Evolutionary conservation across 2,888 invertebrate species (phyloP), one percentile per base, ranked within the genome.

Genomic region (Alentia gelatinosa): DNA sequence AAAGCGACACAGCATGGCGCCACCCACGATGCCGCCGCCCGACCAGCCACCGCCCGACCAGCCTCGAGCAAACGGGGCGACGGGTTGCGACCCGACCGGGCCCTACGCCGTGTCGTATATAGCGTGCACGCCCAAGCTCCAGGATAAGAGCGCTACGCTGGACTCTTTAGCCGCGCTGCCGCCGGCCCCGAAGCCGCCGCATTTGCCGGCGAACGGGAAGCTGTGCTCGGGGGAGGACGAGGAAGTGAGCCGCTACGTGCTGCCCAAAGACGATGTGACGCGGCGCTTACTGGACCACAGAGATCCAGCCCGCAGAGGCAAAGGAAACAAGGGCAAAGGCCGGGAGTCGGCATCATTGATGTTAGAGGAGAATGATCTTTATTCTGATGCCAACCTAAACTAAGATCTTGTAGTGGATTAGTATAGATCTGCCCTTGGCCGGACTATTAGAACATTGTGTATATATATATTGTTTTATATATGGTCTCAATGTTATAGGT

Each of bases 91-190:
- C 79, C 37, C 79, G 9, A 26, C 74, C 12, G 86, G 47, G 7
- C 86, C 86, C 42, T 86, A 86, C 47, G 86, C 86, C 47, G 86
- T 86, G 30, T 86, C 86, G 47, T 86, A 86, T 47, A 86, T 86
- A 23, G 86, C 86, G 1, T 86, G 86, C 47, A 86, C 86, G 15
- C 86, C 86, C 33, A 42, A 47, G 50, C 37, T 40, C 19, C 4
- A 75, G 33, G 86, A 86, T 12, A 86, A 86, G 86, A 86, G 86
- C 50, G 23, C 12, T 30, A 86, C 86, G 1, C 47, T 86, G 19
- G 86, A 86, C 86, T 86, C 86, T 3, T 23, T 86, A 23, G 86
- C 86, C 7, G 50, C 42, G 47, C 47, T 86, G 30, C 86, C 86
- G 0, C n/a, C 26, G 26, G 86, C 86, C 4, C 86, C 86, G 7